Evolutionary conservation across 2,888 invertebrate species (phyloP).

Genomic region (Athetis lepigone): DNA sequence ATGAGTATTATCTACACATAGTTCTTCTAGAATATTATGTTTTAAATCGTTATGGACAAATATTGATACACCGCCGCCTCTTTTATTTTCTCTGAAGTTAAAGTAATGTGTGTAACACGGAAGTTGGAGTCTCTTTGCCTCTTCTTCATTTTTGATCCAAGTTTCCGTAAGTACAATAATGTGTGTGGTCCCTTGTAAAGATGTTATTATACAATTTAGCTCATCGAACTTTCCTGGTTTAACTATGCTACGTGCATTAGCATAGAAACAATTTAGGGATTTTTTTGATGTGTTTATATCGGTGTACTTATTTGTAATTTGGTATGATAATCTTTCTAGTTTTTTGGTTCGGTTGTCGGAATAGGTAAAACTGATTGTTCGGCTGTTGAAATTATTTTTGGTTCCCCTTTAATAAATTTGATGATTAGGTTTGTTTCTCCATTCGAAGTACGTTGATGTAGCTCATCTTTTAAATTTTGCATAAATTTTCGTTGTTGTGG

Average conservation of each 20-base stretch:
- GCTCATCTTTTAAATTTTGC: constrained; percentile 18
- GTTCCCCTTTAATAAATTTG: no score
- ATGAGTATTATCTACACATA: not conserved
- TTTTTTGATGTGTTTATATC: constrained; percentile 17
- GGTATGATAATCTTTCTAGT: no score
- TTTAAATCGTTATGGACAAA: constrained; percentile 15
- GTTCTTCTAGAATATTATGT: constrained; percentile 18
- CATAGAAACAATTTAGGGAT: constrained; percentile 22
- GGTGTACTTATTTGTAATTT: no score
- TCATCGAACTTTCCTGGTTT: constrained; percentile 18
- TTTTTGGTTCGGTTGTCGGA: no score
- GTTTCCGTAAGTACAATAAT: constrained; percentile 21
- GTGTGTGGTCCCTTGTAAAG: constrained; percentile 6
- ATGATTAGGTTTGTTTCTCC: not conserved
- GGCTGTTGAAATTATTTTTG: no score
- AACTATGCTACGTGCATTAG: no score
- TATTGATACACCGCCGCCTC: constrained; percentile 20
- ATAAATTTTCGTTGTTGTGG: constrained; percentile 4
- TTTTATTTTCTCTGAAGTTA: constrained; percentile 17
- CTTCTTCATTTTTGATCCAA: constrained; percentile 19
- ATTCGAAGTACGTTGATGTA: constrained; percentile 9
- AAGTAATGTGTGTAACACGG: constrained; percentile 14
- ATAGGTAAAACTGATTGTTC: no score
- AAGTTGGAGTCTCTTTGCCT: constrained; percentile 16
- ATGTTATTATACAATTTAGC: constrained; percentile 11